These are phyloP conservation scores for Marcusenius ussheri DNA, from an alignment of 2,113 vertebrate species.

Conservation along the genomic window DNA sequence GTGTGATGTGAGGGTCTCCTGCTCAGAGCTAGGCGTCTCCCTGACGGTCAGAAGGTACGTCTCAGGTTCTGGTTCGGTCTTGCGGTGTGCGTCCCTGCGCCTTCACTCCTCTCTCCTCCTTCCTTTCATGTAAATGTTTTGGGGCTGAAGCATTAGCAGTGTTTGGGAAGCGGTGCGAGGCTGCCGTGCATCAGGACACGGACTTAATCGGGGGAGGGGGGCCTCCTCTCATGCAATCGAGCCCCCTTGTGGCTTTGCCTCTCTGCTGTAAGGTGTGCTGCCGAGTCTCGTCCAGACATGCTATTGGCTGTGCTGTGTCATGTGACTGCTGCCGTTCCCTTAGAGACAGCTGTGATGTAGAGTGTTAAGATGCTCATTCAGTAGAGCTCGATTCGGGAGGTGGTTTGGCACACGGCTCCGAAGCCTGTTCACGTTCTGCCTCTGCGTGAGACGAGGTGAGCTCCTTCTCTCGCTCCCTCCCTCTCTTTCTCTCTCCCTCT, in stretches of 20 bases:
- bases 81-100: background rate
- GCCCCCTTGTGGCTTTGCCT: background rate
- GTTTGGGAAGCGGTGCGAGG: background rate
- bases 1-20: background rate
- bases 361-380: constrained; percentile 40
- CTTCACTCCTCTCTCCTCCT: background rate
- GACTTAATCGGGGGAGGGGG: background rate
- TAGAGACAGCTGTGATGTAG: constrained; percentile 44
- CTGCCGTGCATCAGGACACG: background rate
- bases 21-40: background rate
- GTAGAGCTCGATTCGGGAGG: constrained; percentile 31
- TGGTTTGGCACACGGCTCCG: constrained; percentile 31
- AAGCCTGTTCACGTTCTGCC: background rate
- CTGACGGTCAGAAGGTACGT: background rate
- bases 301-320: constrained; percentile 39
- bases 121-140: background rate
- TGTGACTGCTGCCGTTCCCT: constrained; percentile 51
- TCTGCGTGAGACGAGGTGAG: constrained; percentile 13
- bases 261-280: background rate
- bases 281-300: constrained; percentile 26
- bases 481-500: constrained; percentile 28
- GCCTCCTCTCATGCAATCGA: background rate
- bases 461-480: constrained; percentile 29
- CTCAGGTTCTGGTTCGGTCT: background rate
- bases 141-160: background rate